Evolutionary conservation across 2,797 vertebrate species (phyloP), one percentile per base, ranked within the genome.

Genomic region (Spheniscus humboldti): DNA sequence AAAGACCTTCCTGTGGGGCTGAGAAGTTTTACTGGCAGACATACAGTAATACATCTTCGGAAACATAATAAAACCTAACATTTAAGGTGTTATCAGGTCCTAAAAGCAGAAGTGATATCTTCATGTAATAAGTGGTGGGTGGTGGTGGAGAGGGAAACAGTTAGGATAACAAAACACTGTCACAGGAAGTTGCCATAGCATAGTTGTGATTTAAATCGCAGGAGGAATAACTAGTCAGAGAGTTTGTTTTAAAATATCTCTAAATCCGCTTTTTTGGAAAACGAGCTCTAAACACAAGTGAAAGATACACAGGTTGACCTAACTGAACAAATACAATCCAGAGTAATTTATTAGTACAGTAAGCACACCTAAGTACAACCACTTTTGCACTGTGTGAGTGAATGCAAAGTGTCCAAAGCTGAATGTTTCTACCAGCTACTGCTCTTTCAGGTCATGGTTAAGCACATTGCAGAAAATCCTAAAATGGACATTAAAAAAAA

Each of bases 1-100:
- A 96, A 97, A 97, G 96, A 94, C 92, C 67, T 97, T 97, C 94
- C 94, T 97, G 95, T 89, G 88, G 94, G 94, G 94, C 87, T 78
- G 90, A 92, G 88, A 84, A 85, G 90, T 93, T 94, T 92, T 85
- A 67, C 95, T 97, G 96, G 95, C 92, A 96, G 90, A 47, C 9
- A 0, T 62, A 92, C 82, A 96, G 91, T 16, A 85, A 95, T 83
- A 67, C 66, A 60, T 91, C 91, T 95, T 85, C 81, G 93, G 95
- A 95, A 97, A 93, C 52, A 53, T 50, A 92, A 71, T 31, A 84
- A 95, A 93, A 72, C 45, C 69, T 45, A 85, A 86, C 82, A 60
- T 91, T 92, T 33, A 90, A 97, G 94, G 94, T 96, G 96, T 90
- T 92, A 92, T 64, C 94, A 79, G 73, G 94, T 88, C 91, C 87